Evolutionary conservation across 2,888 invertebrate species (phyloP).

Genomic region (Phymatocera aterrima): DNA sequence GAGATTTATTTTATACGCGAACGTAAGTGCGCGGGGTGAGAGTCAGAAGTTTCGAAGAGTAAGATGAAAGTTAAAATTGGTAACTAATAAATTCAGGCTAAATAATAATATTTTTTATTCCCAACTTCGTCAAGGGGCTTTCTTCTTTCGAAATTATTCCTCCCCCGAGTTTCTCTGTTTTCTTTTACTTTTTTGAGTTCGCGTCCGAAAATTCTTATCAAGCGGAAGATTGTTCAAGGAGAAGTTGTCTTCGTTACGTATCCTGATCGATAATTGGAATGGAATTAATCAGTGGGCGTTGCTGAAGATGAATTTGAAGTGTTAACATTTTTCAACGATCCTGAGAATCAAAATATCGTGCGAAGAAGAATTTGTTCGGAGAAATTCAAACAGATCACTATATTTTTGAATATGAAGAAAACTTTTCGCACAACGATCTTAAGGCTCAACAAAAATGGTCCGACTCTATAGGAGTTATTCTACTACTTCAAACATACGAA

Average conservation of each 20-base stretch:
- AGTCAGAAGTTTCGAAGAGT: background rate
- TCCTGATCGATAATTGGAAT: too few species aligned
- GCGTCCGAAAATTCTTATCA: too few species aligned
- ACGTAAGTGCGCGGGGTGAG: background rate
- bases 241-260: too few species aligned
- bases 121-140: background rate
- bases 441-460: constrained; percentile 15
- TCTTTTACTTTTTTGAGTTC: background rate
- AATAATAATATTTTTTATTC: too few species aligned
- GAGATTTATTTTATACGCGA: background rate
- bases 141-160: background rate
- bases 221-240: too few species aligned
- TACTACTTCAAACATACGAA: background rate
- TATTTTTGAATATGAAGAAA: background rate
- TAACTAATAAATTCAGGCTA: constrained; percentile 28
- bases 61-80: constrained; percentile 26
- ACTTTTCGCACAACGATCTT: background rate
- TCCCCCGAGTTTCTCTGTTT: background rate
- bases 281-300: too few species aligned
- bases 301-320: background rate
- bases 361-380: background rate
- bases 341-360: background rate
- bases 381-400: background rate
- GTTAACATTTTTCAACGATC: too few species aligned
- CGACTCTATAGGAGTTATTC: too few species aligned